Evolutionary conservation across 2,888 invertebrate species (phyloP).

Genomic region (Chloromyia formosa): DNA sequence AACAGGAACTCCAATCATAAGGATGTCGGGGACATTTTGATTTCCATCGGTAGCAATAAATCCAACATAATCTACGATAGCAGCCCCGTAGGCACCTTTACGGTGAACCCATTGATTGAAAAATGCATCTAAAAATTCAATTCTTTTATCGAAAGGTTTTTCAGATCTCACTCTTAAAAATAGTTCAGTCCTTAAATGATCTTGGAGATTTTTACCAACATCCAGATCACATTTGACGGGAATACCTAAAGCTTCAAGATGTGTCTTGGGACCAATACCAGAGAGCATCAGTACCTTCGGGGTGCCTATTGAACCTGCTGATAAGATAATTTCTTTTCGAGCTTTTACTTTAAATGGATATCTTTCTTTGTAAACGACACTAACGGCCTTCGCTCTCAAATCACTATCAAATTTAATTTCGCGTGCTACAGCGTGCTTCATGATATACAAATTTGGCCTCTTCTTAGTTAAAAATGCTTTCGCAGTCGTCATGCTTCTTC

Average conservation of each 20-base stretch:
- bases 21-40: background rate
- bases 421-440: slow-evolving; percentile 66
- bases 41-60: background rate
- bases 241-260: slow-evolving; percentile 54
- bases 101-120: slow-evolving; percentile 19
- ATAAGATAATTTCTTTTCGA: slow-evolving; percentile 57
- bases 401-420: slow-evolving; percentile 65
- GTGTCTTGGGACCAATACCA: slow-evolving; percentile 57
- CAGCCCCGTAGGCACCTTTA: background rate
- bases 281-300: slow-evolving; percentile 60
- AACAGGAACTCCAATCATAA: slow-evolving; percentile 57
- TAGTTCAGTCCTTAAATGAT: slow-evolving; percentile 72
- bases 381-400: slow-evolving; percentile 64
- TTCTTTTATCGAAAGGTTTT: slow-evolving; percentile 51
- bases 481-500: slow-evolving; percentile 68
- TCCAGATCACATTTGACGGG: slow-evolving; percentile 53
- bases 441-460: slow-evolving; percentile 61
- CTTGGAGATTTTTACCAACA: slow-evolving; percentile 81
- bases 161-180: slow-evolving; percentile 56
- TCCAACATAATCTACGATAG: background rate
- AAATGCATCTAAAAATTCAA: slow-evolving; percentile 51
- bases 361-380: slow-evolving; percentile 60
- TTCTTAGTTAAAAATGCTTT: slow-evolving; percentile 67
- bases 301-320: slow-evolving; percentile 59
- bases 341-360: slow-evolving; percentile 51